A percentile compares a stretch with the other conserved stretches of the same genome.
Evolutionary conservation across 2,888 invertebrate species (phyloP).

Genomic region (Drosophila formosana): DNA sequence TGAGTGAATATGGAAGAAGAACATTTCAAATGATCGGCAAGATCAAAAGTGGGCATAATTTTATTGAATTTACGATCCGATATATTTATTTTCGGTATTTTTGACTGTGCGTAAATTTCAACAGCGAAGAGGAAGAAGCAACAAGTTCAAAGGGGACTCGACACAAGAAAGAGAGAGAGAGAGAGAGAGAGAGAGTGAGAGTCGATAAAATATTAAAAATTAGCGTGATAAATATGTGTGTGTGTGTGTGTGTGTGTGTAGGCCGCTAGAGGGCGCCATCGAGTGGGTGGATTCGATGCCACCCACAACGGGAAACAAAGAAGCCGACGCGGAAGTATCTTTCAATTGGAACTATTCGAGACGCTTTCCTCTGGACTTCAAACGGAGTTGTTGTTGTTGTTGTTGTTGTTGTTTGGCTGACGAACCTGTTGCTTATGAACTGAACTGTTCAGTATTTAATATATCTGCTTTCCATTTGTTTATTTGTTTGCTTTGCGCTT

Average conservation of each 20-base stretch:
- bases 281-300: constrained; percentile 45
- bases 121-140: constrained; percentile 25
- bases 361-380: constrained; percentile 61
- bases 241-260: neutral
- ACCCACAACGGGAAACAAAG: constrained; percentile 66
- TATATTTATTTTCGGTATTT: constrained; percentile 6
- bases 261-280: constrained; percentile 7
- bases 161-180: constrained; percentile 21
- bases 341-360: constrained; percentile 53
- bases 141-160: constrained; percentile 68
- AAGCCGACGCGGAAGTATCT: constrained; percentile 72
- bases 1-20: constrained; percentile 7
- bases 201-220: constrained; percentile 82
- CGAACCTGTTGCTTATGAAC: constrained; percentile 64
- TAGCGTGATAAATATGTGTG: constrained; percentile 60
- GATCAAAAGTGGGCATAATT: constrained; percentile 66
- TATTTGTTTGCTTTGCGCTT: constrained; percentile 50
- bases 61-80: constrained; percentile 61
- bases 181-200: constrained; percentile 3
- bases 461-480: constrained; percentile 33
- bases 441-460: constrained; percentile 46
- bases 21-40: constrained; percentile 27
- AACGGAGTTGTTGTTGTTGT: constrained; percentile 40
- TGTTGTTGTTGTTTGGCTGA: constrained; percentile 50
- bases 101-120: constrained; percentile 62